phyloP scores from a whole-genome alignment of 1,140 invertebrate genomes.

The Philopotamus ludificatus region DNA sequence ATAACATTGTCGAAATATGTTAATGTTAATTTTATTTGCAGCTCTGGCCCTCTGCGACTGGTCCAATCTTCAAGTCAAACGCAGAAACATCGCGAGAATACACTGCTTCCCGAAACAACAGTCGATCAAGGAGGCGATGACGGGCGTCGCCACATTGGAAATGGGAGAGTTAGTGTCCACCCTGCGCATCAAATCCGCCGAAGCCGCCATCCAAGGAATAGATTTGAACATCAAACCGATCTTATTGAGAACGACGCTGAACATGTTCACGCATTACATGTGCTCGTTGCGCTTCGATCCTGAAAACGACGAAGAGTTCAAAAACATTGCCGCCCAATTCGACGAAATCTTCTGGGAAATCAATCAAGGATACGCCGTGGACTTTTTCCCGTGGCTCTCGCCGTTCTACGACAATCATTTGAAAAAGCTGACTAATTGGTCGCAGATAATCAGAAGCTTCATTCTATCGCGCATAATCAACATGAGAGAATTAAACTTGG shows the following conservation, averaged over 20 bases:
- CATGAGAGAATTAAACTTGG: conserved; percentile 59
- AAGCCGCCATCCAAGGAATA: conserved; percentile 46
- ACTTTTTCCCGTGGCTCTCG: conserved; percentile 82
- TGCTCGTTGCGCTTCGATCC: conserved; percentile 72
- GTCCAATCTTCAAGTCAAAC: conserved; percentile 75
- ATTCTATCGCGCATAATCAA: conserved; percentile 71
- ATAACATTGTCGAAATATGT: not conserved
- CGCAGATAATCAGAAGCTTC: conserved; percentile 70
- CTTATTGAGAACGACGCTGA: conserved; percentile 70
- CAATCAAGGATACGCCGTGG: conserved; percentile 83
- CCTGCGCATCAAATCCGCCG: conserved; percentile 46
- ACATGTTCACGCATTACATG: conserved; percentile 84
- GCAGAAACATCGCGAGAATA: conserved; percentile 72
- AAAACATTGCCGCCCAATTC: conserved; percentile 68
- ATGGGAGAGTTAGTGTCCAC: conserved; percentile 59
- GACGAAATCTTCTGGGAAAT: conserved; percentile 89
- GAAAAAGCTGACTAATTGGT: conserved; percentile 66
- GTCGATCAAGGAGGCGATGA: conserved; percentile 69
- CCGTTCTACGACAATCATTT: conserved; percentile 72
- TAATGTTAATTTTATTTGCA: conserved; percentile 56
- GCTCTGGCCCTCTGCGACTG: conserved; percentile 84
- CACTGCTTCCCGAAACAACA: conserved; percentile 76
- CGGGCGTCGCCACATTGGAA: conserved; percentile 63
- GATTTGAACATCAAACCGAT: conserved; percentile 61
- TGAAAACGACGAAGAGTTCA: conserved; percentile 62